A percentile compares a stretch with the other conserved stretches of the same genome.
Conservation (phyloP, 1,140 invertebrate genomes). For the Nephila pilipes region DNA sequence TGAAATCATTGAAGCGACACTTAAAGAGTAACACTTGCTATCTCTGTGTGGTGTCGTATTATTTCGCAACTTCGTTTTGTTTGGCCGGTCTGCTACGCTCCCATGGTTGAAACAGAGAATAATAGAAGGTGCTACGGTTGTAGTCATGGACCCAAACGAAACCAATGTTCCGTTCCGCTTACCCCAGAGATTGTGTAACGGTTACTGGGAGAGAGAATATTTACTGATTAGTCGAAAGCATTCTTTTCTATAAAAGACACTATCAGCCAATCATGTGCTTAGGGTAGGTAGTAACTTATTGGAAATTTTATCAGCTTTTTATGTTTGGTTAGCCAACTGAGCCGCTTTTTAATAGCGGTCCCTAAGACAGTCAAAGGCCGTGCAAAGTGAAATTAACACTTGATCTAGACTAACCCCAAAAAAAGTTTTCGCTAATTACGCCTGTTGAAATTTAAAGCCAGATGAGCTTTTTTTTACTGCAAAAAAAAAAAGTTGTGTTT, state of each 20-base stretch:
- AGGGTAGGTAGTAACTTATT: not conserved
- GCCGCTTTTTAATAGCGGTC: not conserved
- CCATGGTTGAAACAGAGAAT: not conserved
- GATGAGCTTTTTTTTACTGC: too few relatives aligned
- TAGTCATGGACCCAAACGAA: conserved; percentile 40
- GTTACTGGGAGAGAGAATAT: not conserved
- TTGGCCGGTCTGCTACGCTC: conserved; percentile 4
- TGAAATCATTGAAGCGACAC: conserved; percentile 1
- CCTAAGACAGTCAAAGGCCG: not conserved
- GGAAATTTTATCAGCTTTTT: not conserved
- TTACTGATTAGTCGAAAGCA: not conserved
- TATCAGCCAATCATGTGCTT: not conserved
- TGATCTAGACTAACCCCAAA: not conserved
- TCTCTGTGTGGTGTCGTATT: not conserved
- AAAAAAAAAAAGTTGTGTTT: not conserved
- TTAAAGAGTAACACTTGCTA: conserved; percentile 14
- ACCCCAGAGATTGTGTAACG: not conserved
- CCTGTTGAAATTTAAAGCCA: not conserved
- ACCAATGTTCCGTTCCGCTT: conserved; percentile 53
- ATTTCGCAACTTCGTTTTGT: conserved; percentile 64
- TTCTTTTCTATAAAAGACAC: not conserved
- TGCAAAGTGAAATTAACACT: not conserved
- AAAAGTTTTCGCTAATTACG: not conserved
- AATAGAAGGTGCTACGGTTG: conserved; percentile 36
- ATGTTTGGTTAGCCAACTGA: conserved; percentile 7